Conservation (phyloP, 2,113 vertebrate genomes). For the Ranitomeya variabilis region DNA sequence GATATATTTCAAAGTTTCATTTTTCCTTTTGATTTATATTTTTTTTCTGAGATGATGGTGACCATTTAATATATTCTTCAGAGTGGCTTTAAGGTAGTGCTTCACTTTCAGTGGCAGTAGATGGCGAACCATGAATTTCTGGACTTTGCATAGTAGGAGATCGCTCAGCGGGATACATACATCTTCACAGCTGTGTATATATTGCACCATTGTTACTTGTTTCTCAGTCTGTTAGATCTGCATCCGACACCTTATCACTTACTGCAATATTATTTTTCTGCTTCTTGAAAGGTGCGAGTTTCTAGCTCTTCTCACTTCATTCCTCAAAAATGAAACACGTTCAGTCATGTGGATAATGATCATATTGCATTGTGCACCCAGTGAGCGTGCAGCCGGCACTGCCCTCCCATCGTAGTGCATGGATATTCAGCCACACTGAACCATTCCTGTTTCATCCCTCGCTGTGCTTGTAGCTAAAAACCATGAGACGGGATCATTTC, state of each 20-base stretch:
- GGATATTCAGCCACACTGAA: constrained; percentile 1
- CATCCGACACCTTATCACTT: background rate
- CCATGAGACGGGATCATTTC: background rate
- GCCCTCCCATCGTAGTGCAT: background rate
- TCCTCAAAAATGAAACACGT: constrained; percentile 51
- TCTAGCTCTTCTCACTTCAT: constrained; percentile 44
- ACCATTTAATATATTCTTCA: too few species aligned
- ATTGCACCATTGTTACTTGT: background rate
- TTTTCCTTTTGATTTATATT: too few species aligned
- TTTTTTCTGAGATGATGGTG: too few species aligned
- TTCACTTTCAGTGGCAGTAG: background rate
- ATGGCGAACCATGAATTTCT: background rate
- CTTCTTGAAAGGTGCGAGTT: constrained; percentile 33
- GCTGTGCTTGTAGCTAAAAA: background rate
- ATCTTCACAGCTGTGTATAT: background rate
- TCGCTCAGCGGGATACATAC: background rate
- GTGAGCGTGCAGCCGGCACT: background rate
- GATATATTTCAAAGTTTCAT: too few species aligned
- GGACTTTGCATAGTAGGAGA: background rate
- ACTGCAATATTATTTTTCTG: constrained; percentile 14
- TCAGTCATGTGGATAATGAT: constrained; percentile 54
- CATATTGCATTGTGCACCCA: constrained; percentile 9
- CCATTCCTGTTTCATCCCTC: background rate
- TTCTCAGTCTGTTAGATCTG: background rate
- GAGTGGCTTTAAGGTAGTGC: too few species aligned